Conservation (phyloP, 2,113 vertebrate species). For the Hippoglossus stenolepis region DNA sequence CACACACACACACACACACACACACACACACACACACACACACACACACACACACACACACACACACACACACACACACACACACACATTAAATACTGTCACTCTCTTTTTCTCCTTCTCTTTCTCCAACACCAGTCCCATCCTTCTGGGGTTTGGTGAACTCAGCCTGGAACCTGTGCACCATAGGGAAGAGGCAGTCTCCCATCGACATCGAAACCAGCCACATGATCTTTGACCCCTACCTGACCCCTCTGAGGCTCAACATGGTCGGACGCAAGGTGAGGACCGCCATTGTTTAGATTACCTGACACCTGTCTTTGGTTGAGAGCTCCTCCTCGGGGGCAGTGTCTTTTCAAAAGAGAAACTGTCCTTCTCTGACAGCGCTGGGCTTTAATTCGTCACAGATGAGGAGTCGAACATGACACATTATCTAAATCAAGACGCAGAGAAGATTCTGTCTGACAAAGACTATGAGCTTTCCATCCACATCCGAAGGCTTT, state of each 20-base stretch:
- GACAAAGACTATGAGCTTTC: conserved; percentile 28
- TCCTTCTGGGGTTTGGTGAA: conserved; percentile 99
- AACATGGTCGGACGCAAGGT: conserved; percentile 97
- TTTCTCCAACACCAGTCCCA: conserved; percentile 84
- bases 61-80: not conserved
- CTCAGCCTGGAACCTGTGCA: conserved; percentile 98
- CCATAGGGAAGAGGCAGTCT: conserved; percentile 96
- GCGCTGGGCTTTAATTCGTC: not conserved
- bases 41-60: not conserved
- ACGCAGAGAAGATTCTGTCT: conserved; percentile 2
- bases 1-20: not conserved
- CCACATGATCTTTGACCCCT: conserved; percentile 98
- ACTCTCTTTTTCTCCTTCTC: not conserved
- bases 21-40: not conserved
- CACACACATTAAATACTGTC: conserved; percentile 12
- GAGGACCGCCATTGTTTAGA: conserved; percentile 33
- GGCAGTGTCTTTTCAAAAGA: not conserved
- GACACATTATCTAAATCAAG: conserved; percentile 28
- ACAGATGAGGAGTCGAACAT: conserved; percentile 7
- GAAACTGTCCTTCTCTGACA: not conserved
- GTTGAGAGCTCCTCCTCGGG: not conserved
- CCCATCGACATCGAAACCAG: conserved; percentile 98
- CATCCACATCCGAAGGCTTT: conserved; percentile 27
- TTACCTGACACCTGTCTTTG: not conserved
- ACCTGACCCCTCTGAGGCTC: conserved; percentile 93